phyloP scores from a whole-genome alignment of 2,113 vertebrate species.

The Heterotis niloticus region DNA sequence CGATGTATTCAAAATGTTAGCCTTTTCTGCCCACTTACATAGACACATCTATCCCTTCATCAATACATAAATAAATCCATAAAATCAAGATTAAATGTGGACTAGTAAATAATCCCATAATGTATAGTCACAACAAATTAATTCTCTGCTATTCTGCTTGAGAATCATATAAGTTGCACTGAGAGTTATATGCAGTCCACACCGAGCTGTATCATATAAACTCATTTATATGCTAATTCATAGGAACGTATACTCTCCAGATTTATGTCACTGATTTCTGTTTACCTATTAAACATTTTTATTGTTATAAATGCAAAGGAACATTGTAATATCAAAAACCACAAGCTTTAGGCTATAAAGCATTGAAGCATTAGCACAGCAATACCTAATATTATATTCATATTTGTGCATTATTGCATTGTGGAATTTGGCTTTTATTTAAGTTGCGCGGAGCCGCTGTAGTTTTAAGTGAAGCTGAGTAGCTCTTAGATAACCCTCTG shows the following conservation, averaged over 20 bases:
- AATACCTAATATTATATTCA: constrained; percentile 29
- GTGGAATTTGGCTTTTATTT: constrained; percentile 25
- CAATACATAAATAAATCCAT: background rate
- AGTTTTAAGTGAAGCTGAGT: constrained; percentile 20
- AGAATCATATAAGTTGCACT: constrained; percentile 6
- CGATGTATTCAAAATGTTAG: too few species aligned
- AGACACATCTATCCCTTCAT: constrained; percentile 12
- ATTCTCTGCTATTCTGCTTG: background rate
- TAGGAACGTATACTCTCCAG: constrained; percentile 28
- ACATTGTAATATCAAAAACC: constrained; percentile 32
- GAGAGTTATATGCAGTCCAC: constrained; percentile 25
- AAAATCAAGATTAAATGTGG: background rate
- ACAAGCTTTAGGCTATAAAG: constrained; percentile 27
- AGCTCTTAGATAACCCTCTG: constrained; percentile 4
- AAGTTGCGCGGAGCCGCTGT: constrained; percentile 14
- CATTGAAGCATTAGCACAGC: constrained; percentile 12
- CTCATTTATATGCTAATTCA: constrained; percentile 31
- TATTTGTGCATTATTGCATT: constrained; percentile 13
- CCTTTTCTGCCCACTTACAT: background rate
- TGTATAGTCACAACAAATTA: constrained; percentile 20
- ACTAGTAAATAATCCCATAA: constrained; percentile 25
- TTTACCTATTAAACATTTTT: constrained; percentile 30
- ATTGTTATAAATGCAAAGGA: constrained; percentile 26
- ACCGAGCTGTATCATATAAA: constrained; percentile 25
- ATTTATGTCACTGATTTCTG: constrained; percentile 30